Evolutionary conservation across 2,888 invertebrate genomes (phyloP).

Genomic region (Dichetophora obliterata): DNA sequence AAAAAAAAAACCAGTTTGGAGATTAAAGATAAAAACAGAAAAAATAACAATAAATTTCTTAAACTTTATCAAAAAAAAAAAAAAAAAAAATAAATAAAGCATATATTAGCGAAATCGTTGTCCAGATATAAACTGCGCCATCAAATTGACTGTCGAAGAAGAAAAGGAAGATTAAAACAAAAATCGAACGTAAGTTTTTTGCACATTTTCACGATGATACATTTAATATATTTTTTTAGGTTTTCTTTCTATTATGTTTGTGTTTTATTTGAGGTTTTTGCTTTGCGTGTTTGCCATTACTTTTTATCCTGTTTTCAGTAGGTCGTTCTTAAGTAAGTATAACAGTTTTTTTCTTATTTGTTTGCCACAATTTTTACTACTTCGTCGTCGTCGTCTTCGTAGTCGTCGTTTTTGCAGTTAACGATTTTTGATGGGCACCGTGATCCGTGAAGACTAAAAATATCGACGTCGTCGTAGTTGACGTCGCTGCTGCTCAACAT

Average conservation of each 20-base stretch:
- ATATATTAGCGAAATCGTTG: not conserved
- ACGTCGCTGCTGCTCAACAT: constrained; percentile 5
- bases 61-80: not conserved
- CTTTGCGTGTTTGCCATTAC: too few species aligned
- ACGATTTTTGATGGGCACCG: constrained; percentile 62
- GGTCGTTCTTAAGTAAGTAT: constrained; percentile 17
- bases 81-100: not conserved
- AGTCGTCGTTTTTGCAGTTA: constrained; percentile 50
- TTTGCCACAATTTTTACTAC: not conserved
- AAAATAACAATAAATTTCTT: not conserved
- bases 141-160: not conserved
- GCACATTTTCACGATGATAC: not conserved
- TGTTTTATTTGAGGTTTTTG: not conserved
- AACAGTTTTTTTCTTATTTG: constrained; percentile 16
- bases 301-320: not conserved
- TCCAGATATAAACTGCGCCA: not conserved
- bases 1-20: not conserved
- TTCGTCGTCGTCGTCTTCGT: not conserved
- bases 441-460: constrained; percentile 60
- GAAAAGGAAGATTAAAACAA: not conserved
- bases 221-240: not conserved
- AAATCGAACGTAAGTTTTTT: not conserved
- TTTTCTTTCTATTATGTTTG: not conserved
- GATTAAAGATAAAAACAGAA: not conserved
- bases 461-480: constrained; percentile 18